phyloP scores from a whole-genome alignment of 2,113 vertebrate species.

The Rhinopithecus roxellana region DNA sequence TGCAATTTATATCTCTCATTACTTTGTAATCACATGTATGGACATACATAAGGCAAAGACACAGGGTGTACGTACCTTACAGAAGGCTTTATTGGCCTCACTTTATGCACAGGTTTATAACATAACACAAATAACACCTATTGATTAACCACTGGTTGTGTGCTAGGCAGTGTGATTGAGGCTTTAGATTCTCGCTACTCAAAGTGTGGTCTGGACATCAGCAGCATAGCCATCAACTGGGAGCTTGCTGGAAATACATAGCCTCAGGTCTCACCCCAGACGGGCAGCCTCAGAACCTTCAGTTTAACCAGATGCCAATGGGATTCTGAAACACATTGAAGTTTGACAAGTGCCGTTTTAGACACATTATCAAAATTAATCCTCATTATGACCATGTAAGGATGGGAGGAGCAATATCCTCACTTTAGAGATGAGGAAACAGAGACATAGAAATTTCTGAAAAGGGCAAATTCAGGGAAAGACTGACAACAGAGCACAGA shows the following conservation, averaged over 20 bases:
- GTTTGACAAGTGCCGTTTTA: not conserved
- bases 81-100: not conserved
- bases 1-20: not conserved
- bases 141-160: not conserved
- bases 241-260: not conserved
- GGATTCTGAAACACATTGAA: not conserved
- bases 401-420: not conserved
- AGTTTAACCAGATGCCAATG: not conserved
- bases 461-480: not conserved
- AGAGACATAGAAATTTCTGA: not conserved
- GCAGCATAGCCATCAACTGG: not conserved
- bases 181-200: not conserved
- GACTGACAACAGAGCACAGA: not conserved
- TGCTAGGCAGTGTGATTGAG: not conserved
- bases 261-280: not conserved
- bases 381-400: not conserved
- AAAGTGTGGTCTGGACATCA: not conserved
- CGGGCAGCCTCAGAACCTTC: not conserved
- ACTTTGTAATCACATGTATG: not conserved
- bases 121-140: not conserved
- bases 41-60: not conserved
- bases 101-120: not conserved
- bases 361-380: not conserved
- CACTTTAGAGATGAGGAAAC: constrained; percentile 4
- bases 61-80: not conserved